A percentile compares a stretch with the other conserved stretches of the same genome.
Conservation (phyloP, 1,140 invertebrate species). For the Drosophila pallidifrons region DNA sequence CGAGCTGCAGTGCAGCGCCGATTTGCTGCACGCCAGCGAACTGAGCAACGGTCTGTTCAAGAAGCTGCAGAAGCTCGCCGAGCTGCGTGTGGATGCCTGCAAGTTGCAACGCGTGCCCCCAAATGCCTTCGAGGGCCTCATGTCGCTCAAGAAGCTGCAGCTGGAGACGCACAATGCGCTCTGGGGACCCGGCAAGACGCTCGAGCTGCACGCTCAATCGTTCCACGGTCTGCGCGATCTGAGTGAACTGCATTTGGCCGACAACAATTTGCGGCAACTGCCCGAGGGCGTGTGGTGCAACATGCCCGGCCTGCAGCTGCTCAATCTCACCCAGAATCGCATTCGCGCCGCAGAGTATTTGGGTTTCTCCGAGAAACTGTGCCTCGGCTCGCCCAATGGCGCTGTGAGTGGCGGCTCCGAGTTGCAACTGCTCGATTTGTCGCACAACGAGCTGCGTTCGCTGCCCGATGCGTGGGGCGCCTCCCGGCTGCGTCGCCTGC, state of each 20-base stretch:
- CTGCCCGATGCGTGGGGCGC: conserved; percentile 89
- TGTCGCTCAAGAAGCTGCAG: conserved; percentile 89
- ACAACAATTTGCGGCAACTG: conserved; percentile 90
- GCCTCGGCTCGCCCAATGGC: conserved; percentile 69
- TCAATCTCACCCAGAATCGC: conserved; percentile 92
- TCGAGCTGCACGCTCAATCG: conserved; percentile 88
- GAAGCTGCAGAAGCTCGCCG: conserved; percentile 89
- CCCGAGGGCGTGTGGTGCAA: conserved; percentile 90
- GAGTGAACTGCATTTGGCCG: conserved; percentile 89
- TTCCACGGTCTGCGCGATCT: conserved; percentile 89
- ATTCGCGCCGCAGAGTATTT: conserved; percentile 89
- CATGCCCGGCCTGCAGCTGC: conserved; percentile 89
- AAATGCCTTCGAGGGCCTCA: conserved; percentile 89
- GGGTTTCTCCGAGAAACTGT: conserved; percentile 87
- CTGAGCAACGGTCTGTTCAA: conserved; percentile 88
- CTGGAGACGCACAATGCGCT: conserved; percentile 89
- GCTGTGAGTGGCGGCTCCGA: conserved; percentile 83
- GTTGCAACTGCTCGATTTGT: conserved; percentile 89
- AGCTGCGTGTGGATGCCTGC: conserved; percentile 89
- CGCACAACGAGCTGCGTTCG: conserved; percentile 89
- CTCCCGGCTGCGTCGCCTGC: conserved; percentile 88
- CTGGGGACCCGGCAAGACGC: conserved; percentile 88
- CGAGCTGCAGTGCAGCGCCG: conserved; percentile 88
- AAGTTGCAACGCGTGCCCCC: conserved; percentile 90
- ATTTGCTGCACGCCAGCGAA: conserved; percentile 89